These are phyloP conservation scores for Cuniculus paca DNA, from an alignment of 2,797 vertebrate species.

Conservation along the genomic window DNA sequence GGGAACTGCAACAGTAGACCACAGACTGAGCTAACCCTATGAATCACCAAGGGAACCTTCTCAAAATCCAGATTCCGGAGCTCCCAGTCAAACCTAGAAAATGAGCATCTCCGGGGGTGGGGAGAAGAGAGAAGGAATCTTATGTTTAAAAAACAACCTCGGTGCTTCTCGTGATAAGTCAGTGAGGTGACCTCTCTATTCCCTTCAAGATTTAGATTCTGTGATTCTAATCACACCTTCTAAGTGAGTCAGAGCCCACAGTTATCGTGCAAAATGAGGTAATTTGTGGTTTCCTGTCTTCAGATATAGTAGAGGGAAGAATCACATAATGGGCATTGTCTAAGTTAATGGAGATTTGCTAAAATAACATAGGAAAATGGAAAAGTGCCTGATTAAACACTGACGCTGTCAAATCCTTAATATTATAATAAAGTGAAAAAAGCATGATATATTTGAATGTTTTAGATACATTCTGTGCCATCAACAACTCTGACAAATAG, in stretches of 20 bases:
- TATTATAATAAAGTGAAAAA: background rate
- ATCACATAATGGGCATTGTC: constrained; percentile 53
- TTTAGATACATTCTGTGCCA: background rate
- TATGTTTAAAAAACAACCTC: background rate
- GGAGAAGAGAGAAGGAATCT: constrained; percentile 61
- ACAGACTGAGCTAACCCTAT: background rate
- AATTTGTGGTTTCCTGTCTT: constrained; percentile 79
- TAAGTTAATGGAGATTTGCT: constrained; percentile 41
- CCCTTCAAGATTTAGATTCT: constrained; percentile 74
- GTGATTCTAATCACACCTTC: constrained; percentile 72
- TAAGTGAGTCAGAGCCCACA: constrained; percentile 78
- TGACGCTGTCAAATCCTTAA: background rate
- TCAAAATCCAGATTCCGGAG: constrained; percentile 40
- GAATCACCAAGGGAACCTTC: constrained; percentile 54
- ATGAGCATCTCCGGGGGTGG: background rate
- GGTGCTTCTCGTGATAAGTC: constrained; percentile 71
- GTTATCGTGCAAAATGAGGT: constrained; percentile 73
- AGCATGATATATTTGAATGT: background rate
- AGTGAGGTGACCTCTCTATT: constrained; percentile 70
- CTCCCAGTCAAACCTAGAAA: constrained; percentile 59
- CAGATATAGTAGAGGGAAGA: constrained; percentile 50
- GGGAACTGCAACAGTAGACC: background rate
- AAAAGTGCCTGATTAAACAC: background rate
- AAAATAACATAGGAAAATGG: constrained; percentile 18
- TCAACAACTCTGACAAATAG: background rate